Base-by-base conservation (phyloP, 2,888 invertebrate species). In the Lomographa bimaculata region DNA sequence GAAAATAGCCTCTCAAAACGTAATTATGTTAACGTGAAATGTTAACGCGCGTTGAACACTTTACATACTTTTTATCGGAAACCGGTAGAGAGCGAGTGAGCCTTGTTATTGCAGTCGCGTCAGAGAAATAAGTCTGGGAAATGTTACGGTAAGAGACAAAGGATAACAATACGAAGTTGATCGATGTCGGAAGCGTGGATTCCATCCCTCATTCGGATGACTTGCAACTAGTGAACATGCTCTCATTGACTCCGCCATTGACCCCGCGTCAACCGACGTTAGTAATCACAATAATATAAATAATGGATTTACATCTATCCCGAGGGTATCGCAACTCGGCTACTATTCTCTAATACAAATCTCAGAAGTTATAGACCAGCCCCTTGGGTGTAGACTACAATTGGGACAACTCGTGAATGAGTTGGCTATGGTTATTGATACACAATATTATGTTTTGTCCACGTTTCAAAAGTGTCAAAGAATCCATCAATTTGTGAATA, bases 231-330 rank as follows among this genome's bases (percentile, higher is more conserved):
- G 69, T 68, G 71, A 69, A 76, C 73, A 77, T 82, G 78, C 72
- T 84, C 84, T 86, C 82, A 83, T 83, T 84, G 85, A 87, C 86
- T 84, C 75, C 84, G 64, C 77, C 64, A 79, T 80, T 85, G 85
- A 85, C 86, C 86, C 71, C 76, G 67, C 71, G 68, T 69, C 73
- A 71, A 58, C 64, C 67, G 61, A 60, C 65, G 58, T 63, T 62
- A 68, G 63, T 54, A 72, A 79, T 82, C 80, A 75, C 77, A 79
- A 81, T 77, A 82, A 79, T 77, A 78, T 75, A 79, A 82, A 82
- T 83, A 80, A 81, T 74, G 70, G 70, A 71, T 63, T 71, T 64
- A 75, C 77, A 75, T 74, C 74, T 75, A 71, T 81, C 82, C 79
- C 79, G 58, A 60, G 73, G 71, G 77, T 55, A 73, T 73, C 69